Base-by-base conservation (phyloP, 1,140 invertebrate genomes). In the Temnothorax nylanderi region DNA sequence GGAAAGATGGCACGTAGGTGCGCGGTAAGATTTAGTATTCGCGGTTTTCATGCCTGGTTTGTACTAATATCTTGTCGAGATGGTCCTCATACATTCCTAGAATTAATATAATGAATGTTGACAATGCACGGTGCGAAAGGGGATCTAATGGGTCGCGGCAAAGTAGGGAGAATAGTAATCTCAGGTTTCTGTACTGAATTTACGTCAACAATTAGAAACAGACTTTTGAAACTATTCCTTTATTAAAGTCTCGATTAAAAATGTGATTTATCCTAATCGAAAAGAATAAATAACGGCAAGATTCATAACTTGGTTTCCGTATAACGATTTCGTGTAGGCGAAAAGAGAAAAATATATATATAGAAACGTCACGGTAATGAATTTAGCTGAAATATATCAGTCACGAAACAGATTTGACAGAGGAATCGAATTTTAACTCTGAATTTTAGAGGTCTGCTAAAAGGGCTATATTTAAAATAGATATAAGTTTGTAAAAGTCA, bases 41-140 rank as follows among this genome's bases (percentile, higher is more conserved):
- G 78, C 67, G 51, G 54, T 76, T 74, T 65, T 49, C 77, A 41
- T 49, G 62, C 62, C 69, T 88, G 81, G 81, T 90, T 91, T 88
- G 82, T 87, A 86, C 65, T 88, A 87, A 90, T 90, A 85, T 89
- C 71, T 85, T 32, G 58, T 37, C 32, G 74, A 88, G 85, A 58
- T 82, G 62, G 32, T 67, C 58, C 65, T 58, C 84, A 76, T 81
- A 90, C 65, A 75, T 88, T 41, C 67, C 60, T 37, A 65, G 80
- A 90, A 90, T 90, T 91, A 89, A 77, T 72, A 72, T 90, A 90
- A 90, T 88, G 44, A 74, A 87, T 58, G 41, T 49, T 71, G 56
- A 84, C 69, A 11, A 2, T 47, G 21, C 21, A 56, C 16, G 21
- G 37, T 58, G 34, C 49, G 3, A 41, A n/a, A 51, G 34, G 34